These are phyloP conservation scores for Megaceryle maxima DNA, from an alignment of 2,113 vertebrate species.

Conservation along the genomic window DNA sequence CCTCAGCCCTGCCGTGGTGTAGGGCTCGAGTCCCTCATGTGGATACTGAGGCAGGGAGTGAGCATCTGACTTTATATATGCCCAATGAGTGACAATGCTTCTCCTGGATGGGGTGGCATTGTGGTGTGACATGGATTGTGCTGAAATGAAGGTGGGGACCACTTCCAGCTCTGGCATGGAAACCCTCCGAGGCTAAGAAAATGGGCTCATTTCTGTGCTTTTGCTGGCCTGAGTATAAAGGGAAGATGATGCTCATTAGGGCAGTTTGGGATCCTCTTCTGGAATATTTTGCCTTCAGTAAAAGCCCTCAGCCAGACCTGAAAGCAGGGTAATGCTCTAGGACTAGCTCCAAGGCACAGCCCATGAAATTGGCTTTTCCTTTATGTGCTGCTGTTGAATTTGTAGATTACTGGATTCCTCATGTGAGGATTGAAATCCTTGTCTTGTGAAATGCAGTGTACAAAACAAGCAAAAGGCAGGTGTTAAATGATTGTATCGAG, in stretches of 20 bases:
- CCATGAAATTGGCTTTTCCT: not conserved
- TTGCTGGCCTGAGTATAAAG: not conserved
- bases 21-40: fast-evolving
- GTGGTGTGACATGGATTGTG: fast-evolving
- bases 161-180: not conserved
- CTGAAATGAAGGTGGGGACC: not conserved
- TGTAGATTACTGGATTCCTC: not conserved
- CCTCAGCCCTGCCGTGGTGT: not conserved
- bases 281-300: not conserved
- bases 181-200: not conserved
- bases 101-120: not conserved
- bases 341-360: not conserved
- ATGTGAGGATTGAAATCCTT: not conserved
- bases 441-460: not conserved
- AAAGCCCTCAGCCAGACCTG: not conserved
- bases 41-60: not conserved
- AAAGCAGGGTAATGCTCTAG: not conserved
- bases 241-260: not conserved
- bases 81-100: fast-evolving
- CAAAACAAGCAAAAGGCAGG: not conserved
- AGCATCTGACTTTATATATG: fast-evolving
- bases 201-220: not conserved
- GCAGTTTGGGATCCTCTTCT: not conserved
- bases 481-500: not conserved
- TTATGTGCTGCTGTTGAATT: not conserved